Evolutionary conservation across 1,140 invertebrate genomes (phyloP).

Genomic region (Drosophila bocki): DNA sequence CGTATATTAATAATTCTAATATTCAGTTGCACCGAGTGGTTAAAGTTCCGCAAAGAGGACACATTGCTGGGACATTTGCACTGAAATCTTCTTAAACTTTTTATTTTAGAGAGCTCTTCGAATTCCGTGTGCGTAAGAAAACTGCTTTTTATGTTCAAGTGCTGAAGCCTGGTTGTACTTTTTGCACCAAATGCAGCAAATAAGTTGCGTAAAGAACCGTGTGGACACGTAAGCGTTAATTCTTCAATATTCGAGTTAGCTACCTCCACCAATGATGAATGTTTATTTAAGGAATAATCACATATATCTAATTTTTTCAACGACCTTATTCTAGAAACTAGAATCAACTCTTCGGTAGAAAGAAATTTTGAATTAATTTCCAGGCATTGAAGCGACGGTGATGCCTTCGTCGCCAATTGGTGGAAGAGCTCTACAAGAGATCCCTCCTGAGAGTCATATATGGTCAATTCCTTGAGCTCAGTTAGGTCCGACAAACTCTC

Average conservation of each 20-base stretch:
- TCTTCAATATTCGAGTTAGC: slow-evolving; percentile 5
- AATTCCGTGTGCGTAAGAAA: no score
- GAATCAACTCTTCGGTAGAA: background rate
- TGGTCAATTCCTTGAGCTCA: background rate
- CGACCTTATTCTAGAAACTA: background rate
- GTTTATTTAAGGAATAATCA: no score
- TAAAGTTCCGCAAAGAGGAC: background rate
- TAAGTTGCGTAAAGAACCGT: background rate
- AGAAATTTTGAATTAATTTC: background rate
- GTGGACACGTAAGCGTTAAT: background rate
- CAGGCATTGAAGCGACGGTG: background rate
- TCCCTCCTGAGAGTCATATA: background rate
- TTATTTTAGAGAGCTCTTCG: background rate
- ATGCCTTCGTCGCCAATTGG: background rate
- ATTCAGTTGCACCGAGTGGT: background rate
- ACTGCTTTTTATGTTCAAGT: background rate
- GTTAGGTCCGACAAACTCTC: background rate
- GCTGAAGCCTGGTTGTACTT: background rate
- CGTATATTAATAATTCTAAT: background rate
- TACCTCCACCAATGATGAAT: background rate
- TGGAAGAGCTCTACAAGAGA: background rate
- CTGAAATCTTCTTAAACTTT: background rate
- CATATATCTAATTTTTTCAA: background rate
- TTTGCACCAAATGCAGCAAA: background rate
- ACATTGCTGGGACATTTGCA: background rate